Conservation (phyloP, 2,888 invertebrate species). For the Drepana falcataria region DNA sequence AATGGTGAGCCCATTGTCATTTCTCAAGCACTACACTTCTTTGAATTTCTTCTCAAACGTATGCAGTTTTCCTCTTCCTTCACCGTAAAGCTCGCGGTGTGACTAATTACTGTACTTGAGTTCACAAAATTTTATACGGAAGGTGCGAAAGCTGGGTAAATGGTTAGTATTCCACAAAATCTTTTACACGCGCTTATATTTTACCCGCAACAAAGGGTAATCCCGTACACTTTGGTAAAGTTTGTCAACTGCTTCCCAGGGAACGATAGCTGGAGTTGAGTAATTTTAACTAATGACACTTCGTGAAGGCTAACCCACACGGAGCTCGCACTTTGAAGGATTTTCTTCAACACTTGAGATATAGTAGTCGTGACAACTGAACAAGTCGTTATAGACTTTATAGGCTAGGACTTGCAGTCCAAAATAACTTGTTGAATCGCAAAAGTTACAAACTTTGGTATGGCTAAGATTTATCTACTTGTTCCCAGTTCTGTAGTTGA, state of each 20-base stretch:
- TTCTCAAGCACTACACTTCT: too few relatives aligned
- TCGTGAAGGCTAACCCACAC: constrained; percentile 33
- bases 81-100: too few relatives aligned
- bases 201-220: constrained; percentile 32
- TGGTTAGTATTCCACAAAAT: background rate
- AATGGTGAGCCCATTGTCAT: too few relatives aligned
- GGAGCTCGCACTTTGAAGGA: constrained; percentile 30
- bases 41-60: too few relatives aligned
- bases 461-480: background rate
- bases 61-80: too few relatives aligned
- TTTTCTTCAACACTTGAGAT: constrained; percentile 34
- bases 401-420: background rate
- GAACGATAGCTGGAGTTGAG: constrained; percentile 64
- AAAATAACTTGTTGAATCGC: background rate
- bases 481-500: background rate
- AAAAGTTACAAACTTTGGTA: background rate
- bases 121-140: too few relatives aligned
- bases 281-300: constrained; percentile 74
- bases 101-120: too few relatives aligned
- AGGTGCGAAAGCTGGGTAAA: background rate
- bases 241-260: constrained; percentile 67
- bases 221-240: constrained; percentile 50
- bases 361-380: constrained; percentile 16
- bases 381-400: background rate
- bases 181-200: constrained; percentile 11